A percentile compares a stretch with the other conserved stretches of the same genome.
phyloP scores from a whole-genome alignment of 2,888 invertebrate genomes.

The Helleia helle region DNA sequence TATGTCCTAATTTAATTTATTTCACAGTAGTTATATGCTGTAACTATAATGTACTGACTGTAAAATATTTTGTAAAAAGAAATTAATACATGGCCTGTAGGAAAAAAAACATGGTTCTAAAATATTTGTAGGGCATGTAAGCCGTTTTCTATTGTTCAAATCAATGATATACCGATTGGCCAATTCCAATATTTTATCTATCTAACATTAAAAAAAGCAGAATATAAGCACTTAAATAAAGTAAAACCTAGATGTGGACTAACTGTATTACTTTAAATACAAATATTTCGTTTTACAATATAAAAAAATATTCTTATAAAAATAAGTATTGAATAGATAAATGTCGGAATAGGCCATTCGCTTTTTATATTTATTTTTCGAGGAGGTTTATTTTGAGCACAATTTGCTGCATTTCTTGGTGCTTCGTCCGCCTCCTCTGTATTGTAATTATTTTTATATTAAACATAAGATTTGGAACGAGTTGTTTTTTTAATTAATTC shows the following conservation, averaged over 20 bases:
- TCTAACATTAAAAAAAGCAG: too few species aligned
- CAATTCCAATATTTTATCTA: background rate
- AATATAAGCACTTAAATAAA: too few species aligned
- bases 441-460: constrained; percentile 28
- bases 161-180: background rate
- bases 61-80: too few species aligned
- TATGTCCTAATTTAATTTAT: too few species aligned
- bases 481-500: constrained; percentile 33
- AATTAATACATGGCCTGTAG: too few species aligned
- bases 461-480: constrained; percentile 48
- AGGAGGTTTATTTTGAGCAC: background rate
- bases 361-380: background rate
- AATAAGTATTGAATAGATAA: background rate
- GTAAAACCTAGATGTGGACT: too few species aligned
- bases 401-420: background rate
- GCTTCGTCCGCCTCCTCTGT: constrained; percentile 1
- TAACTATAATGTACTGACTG: too few species aligned
- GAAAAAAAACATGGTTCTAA: too few species aligned
- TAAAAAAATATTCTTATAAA: too few species aligned
- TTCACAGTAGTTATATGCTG: too few species aligned
- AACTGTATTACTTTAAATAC: too few species aligned
- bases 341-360: background rate
- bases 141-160: background rate
- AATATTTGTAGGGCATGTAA: background rate
- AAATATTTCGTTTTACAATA: too few species aligned